These are phyloP conservation scores for Petrocephalus schoutedeni DNA, from an alignment of 2,797 vertebrate genomes.

Conservation along the genomic window DNA sequence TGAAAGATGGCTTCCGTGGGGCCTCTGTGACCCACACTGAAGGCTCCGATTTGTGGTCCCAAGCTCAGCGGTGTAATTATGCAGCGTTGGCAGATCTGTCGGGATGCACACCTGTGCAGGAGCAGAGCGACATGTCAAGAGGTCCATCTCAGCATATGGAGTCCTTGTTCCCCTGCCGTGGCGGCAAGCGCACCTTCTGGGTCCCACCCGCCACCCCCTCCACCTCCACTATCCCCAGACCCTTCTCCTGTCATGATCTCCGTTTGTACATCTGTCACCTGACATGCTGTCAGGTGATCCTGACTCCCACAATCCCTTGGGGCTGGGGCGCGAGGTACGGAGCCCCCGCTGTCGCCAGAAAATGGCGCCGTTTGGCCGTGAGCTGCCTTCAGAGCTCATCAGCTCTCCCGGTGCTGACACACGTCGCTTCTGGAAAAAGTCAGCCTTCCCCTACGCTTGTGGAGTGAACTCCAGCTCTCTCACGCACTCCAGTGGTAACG, in stretches of 20 bases:
- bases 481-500: not conserved
- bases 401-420: not conserved
- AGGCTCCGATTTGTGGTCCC: not conserved
- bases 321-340: not conserved
- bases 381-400: not conserved
- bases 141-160: slow-evolving; percentile 6
- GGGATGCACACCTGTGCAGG: not conserved
- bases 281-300: not conserved
- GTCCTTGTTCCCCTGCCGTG: not conserved
- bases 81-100: slow-evolving; percentile 10
- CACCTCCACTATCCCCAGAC: not conserved
- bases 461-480: not conserved
- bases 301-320: not conserved
- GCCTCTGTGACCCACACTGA: not conserved
- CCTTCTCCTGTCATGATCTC: slow-evolving; percentile 6
- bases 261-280: slow-evolving; percentile 11
- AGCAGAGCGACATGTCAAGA: not conserved
- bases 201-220: not conserved
- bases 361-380: not conserved
- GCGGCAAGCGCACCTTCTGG: not conserved
- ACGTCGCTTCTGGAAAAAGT: not conserved
- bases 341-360: not conserved
- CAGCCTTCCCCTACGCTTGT: not conserved
- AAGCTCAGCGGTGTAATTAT: not conserved
- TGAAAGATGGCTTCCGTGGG: not conserved